These are phyloP conservation scores for Struthidea cinerea DNA, from an alignment of 2,113 vertebrate species.

Conservation along the genomic window DNA sequence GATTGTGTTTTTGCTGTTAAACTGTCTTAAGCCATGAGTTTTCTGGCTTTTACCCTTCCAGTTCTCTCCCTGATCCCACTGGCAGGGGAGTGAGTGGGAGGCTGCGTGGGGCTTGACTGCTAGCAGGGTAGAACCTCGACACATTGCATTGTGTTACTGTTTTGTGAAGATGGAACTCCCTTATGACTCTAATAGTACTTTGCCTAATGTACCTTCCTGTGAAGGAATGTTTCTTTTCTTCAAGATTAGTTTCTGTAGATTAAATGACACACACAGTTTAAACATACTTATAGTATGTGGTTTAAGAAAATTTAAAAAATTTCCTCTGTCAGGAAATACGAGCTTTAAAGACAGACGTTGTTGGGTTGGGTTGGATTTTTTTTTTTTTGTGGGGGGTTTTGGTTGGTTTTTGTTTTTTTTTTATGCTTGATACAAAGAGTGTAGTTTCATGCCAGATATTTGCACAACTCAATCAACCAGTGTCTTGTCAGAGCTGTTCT, in stretches of 20 bases:
- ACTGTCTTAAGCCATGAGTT: background rate
- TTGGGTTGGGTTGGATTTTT: background rate
- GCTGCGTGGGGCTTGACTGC: background rate
- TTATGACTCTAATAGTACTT: background rate
- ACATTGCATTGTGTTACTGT: background rate
- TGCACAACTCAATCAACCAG: background rate
- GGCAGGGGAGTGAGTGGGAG: background rate
- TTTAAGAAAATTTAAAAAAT: background rate
- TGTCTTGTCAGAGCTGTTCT: background rate
- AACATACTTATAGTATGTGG: background rate
- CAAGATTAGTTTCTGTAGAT: background rate
- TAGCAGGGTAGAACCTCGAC: fast-evolving
- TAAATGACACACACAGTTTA: background rate
- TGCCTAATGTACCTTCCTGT: background rate
- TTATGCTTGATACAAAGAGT: background rate
- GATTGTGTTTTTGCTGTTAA: background rate
- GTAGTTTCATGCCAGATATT: background rate
- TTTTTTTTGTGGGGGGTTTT: background rate
- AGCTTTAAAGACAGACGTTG: background rate
- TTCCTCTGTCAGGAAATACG: background rate
- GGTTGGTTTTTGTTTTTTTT: background rate
- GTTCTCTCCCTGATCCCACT: fast-evolving
- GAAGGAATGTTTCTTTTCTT: background rate
- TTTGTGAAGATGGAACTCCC: background rate
- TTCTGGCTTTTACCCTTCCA: background rate